Percentiles rank a stretch among this genome's conserved stretches.
Conservation (phyloP, 2,113 vertebrate genomes). For the Aspidoscelis tigris region DNA sequence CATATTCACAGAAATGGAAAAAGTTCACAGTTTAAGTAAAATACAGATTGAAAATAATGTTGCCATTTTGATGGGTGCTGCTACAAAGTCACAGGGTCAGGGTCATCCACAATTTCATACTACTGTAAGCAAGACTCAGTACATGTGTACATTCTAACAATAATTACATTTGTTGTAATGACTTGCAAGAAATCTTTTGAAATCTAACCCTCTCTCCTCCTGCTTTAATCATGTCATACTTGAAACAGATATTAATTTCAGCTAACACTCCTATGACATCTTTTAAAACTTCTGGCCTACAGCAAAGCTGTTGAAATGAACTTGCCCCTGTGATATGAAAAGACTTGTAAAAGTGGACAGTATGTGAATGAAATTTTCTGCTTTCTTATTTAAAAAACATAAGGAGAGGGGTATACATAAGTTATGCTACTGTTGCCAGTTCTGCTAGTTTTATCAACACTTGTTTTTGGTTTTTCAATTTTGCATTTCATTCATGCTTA, state of each 20-base stretch:
- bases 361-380: neutral
- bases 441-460: constrained; percentile 68
- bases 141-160: constrained; percentile 61
- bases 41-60: constrained; percentile 36
- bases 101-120: constrained; percentile 26
- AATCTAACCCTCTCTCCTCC: constrained; percentile 62
- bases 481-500: neutral
- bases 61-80: constrained; percentile 26
- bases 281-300: constrained; percentile 58
- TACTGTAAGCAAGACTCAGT: constrained; percentile 43
- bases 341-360: neutral
- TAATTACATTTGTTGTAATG: constrained; percentile 71
- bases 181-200: constrained; percentile 70
- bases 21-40: constrained; percentile 38
- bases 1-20: constrained; percentile 50
- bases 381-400: neutral
- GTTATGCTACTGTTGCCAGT: constrained; percentile 56
- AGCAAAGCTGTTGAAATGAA: constrained; percentile 43
- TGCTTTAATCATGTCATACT: constrained; percentile 74
- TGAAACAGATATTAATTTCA: constrained; percentile 69
- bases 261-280: constrained; percentile 55
- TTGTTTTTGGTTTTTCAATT: constrained; percentile 65
- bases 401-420: neutral
- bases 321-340: neutral
- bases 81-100: constrained; percentile 31